A percentile compares a stretch with the other conserved stretches of the same genome.
Evolutionary conservation across 2,113 vertebrate genomes (phyloP).

Genomic region (Oenanthe melanoleuca): DNA sequence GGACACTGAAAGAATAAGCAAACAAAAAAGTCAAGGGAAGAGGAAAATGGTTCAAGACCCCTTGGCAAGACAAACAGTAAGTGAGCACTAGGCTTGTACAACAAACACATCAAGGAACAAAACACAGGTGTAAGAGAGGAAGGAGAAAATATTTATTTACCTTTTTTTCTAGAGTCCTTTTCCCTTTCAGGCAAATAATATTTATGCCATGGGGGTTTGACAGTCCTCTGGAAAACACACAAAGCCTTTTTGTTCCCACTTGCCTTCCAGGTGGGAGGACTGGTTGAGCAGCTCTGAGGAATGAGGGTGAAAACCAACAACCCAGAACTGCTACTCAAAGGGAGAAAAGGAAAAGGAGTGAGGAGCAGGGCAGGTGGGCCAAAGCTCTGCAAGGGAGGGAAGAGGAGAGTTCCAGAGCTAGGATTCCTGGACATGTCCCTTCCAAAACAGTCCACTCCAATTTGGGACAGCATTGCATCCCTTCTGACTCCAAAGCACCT

Average conservation of each 20-base stretch:
- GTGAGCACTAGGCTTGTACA: not conserved
- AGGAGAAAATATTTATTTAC: constrained; percentile 32
- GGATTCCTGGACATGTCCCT: not conserved
- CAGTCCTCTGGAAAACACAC: constrained; percentile 66
- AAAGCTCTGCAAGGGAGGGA: not conserved
- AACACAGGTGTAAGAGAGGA: constrained; percentile 19
- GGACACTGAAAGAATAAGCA: not conserved
- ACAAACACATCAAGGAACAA: not conserved
- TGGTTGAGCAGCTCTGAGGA: constrained; percentile 28
- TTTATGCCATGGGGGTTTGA: constrained; percentile 59
- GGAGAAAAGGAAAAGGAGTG: not conserved
- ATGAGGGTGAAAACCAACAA: not conserved
- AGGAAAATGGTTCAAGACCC: not conserved
- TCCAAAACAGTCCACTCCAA: not conserved
- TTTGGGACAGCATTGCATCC: accelerated
- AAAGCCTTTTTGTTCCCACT: constrained; percentile 73
- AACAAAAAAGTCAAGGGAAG: not conserved
- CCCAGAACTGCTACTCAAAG: not conserved
- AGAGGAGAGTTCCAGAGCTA: not conserved
- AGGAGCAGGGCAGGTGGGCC: not conserved
- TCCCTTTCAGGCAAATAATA: constrained; percentile 65
- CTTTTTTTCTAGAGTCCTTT: constrained; percentile 27
- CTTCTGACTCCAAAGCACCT: not conserved
- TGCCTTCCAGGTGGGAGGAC: constrained; percentile 13
- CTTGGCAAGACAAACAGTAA: not conserved